Percentiles rank a stretch among this genome's conserved stretches.
Evolutionary conservation across 2,113 vertebrate species (phyloP).

Genomic region (Mesembrinibis cayennensis): DNA sequence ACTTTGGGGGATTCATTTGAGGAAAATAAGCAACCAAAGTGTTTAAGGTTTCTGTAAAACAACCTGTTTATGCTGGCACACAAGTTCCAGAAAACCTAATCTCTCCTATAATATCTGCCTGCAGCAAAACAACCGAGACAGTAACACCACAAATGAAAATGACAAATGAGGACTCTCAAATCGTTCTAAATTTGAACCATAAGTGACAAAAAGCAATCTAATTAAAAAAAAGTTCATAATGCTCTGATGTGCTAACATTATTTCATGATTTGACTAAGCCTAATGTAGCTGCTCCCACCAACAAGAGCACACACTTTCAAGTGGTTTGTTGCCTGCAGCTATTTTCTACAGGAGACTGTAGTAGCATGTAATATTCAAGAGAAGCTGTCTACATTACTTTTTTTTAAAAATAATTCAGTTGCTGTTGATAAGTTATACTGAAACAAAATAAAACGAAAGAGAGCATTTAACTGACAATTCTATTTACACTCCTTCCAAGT

Average conservation of each 20-base stretch:
- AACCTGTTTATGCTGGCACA: neutral
- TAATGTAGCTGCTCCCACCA: neutral
- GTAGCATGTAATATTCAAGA: constrained; percentile 25
- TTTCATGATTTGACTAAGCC: neutral
- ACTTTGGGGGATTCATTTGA: neutral
- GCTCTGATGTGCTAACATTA: neutral
- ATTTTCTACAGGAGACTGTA: constrained; percentile 13
- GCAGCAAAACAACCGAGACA: neutral
- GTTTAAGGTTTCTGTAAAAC: neutral
- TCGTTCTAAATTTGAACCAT: neutral
- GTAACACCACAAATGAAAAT: neutral
- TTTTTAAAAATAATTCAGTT: neutral
- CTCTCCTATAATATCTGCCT: neutral
- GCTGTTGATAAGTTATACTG: neutral
- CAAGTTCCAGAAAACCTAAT: neutral
- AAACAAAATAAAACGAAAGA: neutral
- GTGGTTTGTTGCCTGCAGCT: constrained; percentile 18
- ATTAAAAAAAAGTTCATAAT: neutral
- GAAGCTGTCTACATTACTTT: neutral
- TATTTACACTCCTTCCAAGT: constrained; percentile 23
- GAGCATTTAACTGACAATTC: neutral
- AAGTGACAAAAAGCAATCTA: constrained; percentile 11
- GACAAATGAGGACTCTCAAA: neutral
- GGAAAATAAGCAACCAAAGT: neutral
- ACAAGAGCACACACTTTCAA: neutral